These are phyloP conservation scores for Origma solitaria DNA, from an alignment of 2,113 vertebrate genomes.

Conservation along the genomic window DNA sequence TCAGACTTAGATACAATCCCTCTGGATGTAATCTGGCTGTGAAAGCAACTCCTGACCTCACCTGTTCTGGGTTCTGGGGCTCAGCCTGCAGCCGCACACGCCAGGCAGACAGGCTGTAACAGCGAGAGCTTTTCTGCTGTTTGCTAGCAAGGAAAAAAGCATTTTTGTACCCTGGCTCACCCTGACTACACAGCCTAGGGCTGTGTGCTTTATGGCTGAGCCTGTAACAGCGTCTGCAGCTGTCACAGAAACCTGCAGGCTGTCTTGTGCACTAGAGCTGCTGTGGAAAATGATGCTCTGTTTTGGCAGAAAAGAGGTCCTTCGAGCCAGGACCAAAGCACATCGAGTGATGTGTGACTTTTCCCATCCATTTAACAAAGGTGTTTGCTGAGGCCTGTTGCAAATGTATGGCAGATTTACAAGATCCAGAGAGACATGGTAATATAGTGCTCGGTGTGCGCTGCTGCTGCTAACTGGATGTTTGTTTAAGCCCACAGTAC, in stretches of 20 bases:
- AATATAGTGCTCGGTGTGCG: background rate
- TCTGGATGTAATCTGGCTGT: background rate
- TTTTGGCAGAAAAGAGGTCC: background rate
- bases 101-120: background rate
- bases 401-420: background rate
- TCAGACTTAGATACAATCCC: background rate
- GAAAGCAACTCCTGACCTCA: background rate
- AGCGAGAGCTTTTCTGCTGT: background rate
- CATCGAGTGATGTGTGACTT: background rate
- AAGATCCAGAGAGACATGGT: background rate
- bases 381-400: slow-evolving; percentile 6
- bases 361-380: background rate
- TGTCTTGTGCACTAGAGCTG: slow-evolving; percentile 4
- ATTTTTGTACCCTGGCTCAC: background rate
- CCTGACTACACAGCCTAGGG: background rate
- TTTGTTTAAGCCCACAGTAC: background rate
- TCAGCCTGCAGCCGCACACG: background rate
- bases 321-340: background rate
- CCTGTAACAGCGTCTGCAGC: background rate
- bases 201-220: slow-evolving; percentile 1
- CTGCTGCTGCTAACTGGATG: background rate
- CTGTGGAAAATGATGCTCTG: background rate
- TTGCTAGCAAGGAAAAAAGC: background rate
- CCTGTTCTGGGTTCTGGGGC: background rate
- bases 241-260: slow-evolving; percentile 8